Base-by-base conservation (phyloP, 2,888 invertebrate species). In the Cryptophagus acutangulus region DNA sequence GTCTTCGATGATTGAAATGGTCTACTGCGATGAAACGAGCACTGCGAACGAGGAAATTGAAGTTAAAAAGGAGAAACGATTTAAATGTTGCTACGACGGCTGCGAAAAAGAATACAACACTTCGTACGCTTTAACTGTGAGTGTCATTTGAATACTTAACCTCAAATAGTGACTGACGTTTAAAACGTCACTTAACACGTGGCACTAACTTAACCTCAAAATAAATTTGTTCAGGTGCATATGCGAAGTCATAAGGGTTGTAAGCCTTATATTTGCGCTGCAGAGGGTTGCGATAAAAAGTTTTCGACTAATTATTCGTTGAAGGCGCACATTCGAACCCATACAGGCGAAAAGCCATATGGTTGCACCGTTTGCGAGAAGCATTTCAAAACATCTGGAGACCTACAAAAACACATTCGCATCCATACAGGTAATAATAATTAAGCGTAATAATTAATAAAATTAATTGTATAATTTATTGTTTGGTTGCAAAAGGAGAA, bases 221-320 rank as follows among this genome's bases (percentile, higher is more conserved):
- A n/a, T n/a, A n/a, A n/a, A n/a, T n/a, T n/a, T 12, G 5, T 59
- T 3, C 48, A 76, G 75, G 74, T 75, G 3, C 76, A 77, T 54
- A 71, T 71, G 52, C 62, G 75, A 40, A 70, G 66, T 36, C 76
- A 76, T 51, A 73, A 73, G 1, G 74, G 74, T 17, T 66, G 65
- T 35, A 62, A 72, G 42, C 75, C 75, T 1, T 76, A 71, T 49
- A 58, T 61, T 40, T 77, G 76, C 47, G 60, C 67, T 1, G 62
- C 67, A 43, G 61, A 68, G 17, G 71, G 71, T 17, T 76, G 76
- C 53, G 65, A 65, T 38, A 75, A 75, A 55, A 69, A 69, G 26
- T 76, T 76, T 57, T 67, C 74, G 2, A 74, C 75, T 2, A 72
- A 72, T 17, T 77, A 75, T 52, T 65, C 66, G 1, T 48, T 77